Evolutionary conservation across 2,113 vertebrate species (phyloP), one percentile per base, ranked within the genome.

Genomic region (Philantomba maxwellii): DNA sequence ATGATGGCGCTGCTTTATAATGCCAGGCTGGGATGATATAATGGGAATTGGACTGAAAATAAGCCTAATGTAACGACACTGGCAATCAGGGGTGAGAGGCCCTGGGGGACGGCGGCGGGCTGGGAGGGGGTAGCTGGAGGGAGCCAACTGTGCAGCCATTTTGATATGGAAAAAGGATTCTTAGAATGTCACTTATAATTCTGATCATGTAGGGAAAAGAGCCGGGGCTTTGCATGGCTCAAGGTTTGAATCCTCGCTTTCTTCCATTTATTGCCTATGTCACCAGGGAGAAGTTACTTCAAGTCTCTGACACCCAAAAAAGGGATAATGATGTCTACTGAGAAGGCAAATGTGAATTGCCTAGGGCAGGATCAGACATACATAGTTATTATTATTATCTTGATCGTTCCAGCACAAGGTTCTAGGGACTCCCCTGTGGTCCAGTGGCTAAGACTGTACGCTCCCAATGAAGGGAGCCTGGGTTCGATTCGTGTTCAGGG

Each of bases 1-100:
- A 30, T 95, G 98, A 96, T 84, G 96, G 93, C 60, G 53, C 89
- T 87, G 78, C 64, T 94, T 95, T 94, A 77, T 85, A 87, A 93
- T 80, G 96, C 86, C 83, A 81, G 89, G 92, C 89, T n/a, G 51
- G 57, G 97, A 82, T 53, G 96, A 33, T 33, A 23, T 26, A 81
- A 87, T 6, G 58, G 87, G 87, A 93, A 43, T 84, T 43, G 33
- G 62, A 98, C 93, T 90, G 88, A 83, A 17, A 95, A 96, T 95
- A 82, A 96, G 47, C 36, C 92, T 92, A 53, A 94, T 91, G 90
- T 95, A 97, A 96, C 87, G 91, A 87, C 87, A 55, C 10, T 80
- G 94, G 95, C 89, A 88, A 91, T 78, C n/a, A 84, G 33, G 88
- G 94, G 30, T 55, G 49, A 0, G 36, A 93, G 70, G 93, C 73